Conservation (phyloP, 1,140 invertebrate species). For the Metopolophium dirhodum region DNA sequence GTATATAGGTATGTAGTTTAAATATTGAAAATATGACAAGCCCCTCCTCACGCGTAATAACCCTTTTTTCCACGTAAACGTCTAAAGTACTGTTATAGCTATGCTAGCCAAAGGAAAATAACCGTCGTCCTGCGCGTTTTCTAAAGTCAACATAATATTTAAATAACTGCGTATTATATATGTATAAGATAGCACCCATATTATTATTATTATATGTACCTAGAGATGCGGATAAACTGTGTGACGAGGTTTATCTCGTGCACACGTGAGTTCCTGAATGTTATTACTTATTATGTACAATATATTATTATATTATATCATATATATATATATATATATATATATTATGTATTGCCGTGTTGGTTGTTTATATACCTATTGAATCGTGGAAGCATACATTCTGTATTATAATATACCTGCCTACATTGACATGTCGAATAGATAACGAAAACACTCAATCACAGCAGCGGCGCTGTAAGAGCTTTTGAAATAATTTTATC, state of each 20-base stretch:
- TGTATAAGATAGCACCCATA: neutral
- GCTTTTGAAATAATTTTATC: neutral
- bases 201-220: neutral
- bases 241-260: neutral
- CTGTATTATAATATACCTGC: neutral
- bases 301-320: neutral
- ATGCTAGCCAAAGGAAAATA: neutral
- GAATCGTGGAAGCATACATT: neutral
- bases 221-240: neutral
- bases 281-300: neutral
- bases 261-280: neutral
- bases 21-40: constrained; percentile 13
- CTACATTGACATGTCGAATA: constrained; percentile 24
- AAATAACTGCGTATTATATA: neutral
- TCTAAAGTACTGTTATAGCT: neutral
- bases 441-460: constrained; percentile 20
- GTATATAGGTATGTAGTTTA: neutral
- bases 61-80: neutral
- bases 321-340: neutral
- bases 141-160: constrained; percentile 10
- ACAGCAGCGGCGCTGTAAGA: neutral
- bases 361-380: neutral
- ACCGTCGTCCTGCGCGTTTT: neutral
- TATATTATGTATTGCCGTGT: neutral
- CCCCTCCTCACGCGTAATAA: neutral